Evolutionary conservation across 2,888 invertebrate species (phyloP).

Genomic region (Macroteleia sp.): DNA sequence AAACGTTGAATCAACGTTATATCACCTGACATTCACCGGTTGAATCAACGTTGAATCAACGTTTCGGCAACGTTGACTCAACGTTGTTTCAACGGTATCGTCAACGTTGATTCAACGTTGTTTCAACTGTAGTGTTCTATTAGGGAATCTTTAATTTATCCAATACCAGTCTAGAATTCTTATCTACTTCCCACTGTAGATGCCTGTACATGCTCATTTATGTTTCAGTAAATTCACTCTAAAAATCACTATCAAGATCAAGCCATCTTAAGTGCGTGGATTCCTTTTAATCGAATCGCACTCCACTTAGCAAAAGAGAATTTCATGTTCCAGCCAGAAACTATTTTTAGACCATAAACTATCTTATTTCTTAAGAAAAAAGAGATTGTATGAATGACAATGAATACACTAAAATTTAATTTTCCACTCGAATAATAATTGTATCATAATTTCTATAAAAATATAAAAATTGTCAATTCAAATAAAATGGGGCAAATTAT

Average conservation of each 20-base stretch:
- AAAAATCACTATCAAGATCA: conserved; percentile 60
- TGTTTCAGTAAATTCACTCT: conserved; percentile 58
- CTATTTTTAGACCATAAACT: conserved; percentile 47
- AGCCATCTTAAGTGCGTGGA: conserved; percentile 59
- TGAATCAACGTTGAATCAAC: too few species aligned
- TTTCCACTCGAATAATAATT: too few species aligned
- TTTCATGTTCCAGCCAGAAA: conserved; percentile 36
- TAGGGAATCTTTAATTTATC: conserved; percentile 39
- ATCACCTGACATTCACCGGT: too few species aligned
- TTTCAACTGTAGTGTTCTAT: too few species aligned
- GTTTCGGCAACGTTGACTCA: too few species aligned
- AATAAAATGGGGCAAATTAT: too few species aligned
- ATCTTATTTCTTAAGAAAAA: conserved; percentile 17
- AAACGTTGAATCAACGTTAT: too few species aligned
- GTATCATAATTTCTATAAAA: too few species aligned
- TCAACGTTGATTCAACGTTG: too few species aligned
- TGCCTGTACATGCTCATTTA: conserved; percentile 49
- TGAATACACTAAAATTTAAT: too few species aligned
- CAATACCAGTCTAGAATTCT: conserved; percentile 23
- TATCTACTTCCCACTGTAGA: conserved; percentile 41
- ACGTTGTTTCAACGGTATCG: too few species aligned
- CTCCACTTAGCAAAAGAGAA: conserved; percentile 57
- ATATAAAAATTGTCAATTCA: too few species aligned
- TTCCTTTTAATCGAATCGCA: conserved; percentile 59
- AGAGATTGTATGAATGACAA: conserved; percentile 21